A percentile compares a stretch with the other conserved stretches of the same genome.
These are phyloP conservation scores for Rhinopithecus roxellana DNA, from an alignment of 2,113 vertebrate genomes.

Conservation along the genomic window DNA sequence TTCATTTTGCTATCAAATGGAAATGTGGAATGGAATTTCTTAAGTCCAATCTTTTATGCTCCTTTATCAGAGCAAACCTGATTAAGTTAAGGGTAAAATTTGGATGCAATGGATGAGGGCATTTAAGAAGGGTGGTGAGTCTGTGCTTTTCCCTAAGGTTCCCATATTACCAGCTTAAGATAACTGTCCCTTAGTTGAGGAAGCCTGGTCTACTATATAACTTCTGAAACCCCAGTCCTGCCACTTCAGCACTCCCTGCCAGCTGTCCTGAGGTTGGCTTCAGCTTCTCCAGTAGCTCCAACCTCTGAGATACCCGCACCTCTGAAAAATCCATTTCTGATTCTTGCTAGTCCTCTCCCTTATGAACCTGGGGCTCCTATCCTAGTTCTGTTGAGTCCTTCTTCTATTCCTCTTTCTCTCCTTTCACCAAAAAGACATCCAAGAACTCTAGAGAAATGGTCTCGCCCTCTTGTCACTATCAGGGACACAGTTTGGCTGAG, in stretches of 20 bases:
- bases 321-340: background rate
- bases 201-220: background rate
- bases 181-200: background rate
- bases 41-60: background rate
- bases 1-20: background rate
- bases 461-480: background rate
- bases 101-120: background rate
- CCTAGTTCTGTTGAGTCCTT: background rate
- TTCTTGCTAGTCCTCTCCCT: background rate
- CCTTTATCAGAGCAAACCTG: background rate
- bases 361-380: background rate
- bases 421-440: background rate
- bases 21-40: background rate
- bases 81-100: background rate
- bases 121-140: no score
- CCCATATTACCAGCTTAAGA: background rate
- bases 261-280: background rate
- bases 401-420: background rate
- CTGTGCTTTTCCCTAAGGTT: background rate
- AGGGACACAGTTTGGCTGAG: background rate
- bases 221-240: background rate
- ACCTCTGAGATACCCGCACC: background rate
- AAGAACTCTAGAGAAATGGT: background rate
- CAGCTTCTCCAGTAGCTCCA: background rate
- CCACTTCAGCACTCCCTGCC: background rate